Base-by-base conservation (phyloP, 2,797 vertebrate species). In the Zonotrichia albicollis region DNA sequence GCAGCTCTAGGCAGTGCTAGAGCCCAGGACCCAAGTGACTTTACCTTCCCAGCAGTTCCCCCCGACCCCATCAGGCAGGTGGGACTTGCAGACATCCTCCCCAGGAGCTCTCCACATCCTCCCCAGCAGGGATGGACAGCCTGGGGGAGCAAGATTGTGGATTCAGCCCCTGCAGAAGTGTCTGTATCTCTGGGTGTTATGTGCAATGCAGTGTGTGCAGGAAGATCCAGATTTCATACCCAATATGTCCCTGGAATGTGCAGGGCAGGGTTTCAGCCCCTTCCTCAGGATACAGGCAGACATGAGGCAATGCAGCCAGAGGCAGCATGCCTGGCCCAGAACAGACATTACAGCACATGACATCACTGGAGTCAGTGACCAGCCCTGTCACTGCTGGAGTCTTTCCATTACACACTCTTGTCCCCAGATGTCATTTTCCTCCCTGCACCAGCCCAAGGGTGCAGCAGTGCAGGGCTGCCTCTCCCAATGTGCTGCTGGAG, bases 151-250 rank as follows among this genome's bases (percentile, higher is more conserved):
- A 65, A 48, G 79, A 55, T 70, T 38, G 18, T 65, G 70, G 50
- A 38, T 34, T 38, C 57, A 38, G 76, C 32, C 66, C 61, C 40
- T 43, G 32, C 5, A 16, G 7, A 71, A 46, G 13, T 0, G 5
- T 11, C 3, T 0, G 0, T 23, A 16, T 19, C 38, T 22, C 2
- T 7, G 50, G 38, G 18, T 48, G 22, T 42, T 72, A 27, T 0
- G 4, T 32, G 19, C 77, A 42, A 25, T 8, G 26, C 3, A 50
- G 30, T 0, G 0, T 2, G 2, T 11, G 17, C 61, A 67, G 0
- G 0, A 17, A 40, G 45, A 67, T 40, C 53, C 26, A 7, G 10
- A 64, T 57, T 53, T 61, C 57, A 32, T 21, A 38, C 29, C 26
- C 18, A 6, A 29, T 53, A 5, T 53, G 51, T 17, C 32, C 51